A percentile compares a stretch with the other conserved stretches of the same genome.
Conservation (phyloP, 2,888 invertebrate genomes). For the Mythimna vitellina region DNA sequence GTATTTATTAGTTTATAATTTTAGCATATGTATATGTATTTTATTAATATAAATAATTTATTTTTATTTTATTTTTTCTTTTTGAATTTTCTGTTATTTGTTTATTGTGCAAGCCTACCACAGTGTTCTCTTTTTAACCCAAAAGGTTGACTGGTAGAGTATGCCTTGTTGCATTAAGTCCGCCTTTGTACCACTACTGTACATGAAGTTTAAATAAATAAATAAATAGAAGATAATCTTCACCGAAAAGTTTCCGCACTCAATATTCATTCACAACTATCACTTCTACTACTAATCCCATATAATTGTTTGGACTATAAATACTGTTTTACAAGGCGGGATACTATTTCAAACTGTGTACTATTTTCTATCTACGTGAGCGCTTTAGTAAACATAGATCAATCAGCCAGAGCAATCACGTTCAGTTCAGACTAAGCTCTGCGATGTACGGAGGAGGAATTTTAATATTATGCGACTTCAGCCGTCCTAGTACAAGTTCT, state of each 20-base stretch:
- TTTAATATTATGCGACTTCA: conserved; percentile 51
- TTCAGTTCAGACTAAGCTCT: conserved; percentile 40
- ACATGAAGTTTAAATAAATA: too few relatives aligned
- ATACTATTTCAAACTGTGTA: conserved; percentile 25
- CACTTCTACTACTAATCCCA: neutral
- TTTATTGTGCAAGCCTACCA: too few relatives aligned
- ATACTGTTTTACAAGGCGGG: conserved; percentile 33
- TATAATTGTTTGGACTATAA: conserved; percentile 32
- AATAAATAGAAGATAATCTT: too few relatives aligned
- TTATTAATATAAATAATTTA: too few relatives aligned
- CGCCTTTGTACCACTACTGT: too few relatives aligned
- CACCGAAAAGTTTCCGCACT: neutral
- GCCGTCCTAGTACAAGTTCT: conserved; percentile 16
- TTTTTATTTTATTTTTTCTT: too few relatives aligned
- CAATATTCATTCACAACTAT: conserved; percentile 4
- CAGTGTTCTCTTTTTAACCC: too few relatives aligned
- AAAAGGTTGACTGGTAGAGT: too few relatives aligned
- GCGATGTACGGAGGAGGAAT: conserved; percentile 38
- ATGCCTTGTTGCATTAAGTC: too few relatives aligned
- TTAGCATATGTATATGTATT: too few relatives aligned
- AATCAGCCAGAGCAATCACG: conserved; percentile 60
- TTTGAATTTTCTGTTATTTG: too few relatives aligned
- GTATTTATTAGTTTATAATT: too few relatives aligned
- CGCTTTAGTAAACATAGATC: conserved; percentile 59
- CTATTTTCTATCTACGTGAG: conserved; percentile 46